Conservation (phyloP, 2,797 vertebrate genomes). For the Glyptemys insculpta region DNA sequence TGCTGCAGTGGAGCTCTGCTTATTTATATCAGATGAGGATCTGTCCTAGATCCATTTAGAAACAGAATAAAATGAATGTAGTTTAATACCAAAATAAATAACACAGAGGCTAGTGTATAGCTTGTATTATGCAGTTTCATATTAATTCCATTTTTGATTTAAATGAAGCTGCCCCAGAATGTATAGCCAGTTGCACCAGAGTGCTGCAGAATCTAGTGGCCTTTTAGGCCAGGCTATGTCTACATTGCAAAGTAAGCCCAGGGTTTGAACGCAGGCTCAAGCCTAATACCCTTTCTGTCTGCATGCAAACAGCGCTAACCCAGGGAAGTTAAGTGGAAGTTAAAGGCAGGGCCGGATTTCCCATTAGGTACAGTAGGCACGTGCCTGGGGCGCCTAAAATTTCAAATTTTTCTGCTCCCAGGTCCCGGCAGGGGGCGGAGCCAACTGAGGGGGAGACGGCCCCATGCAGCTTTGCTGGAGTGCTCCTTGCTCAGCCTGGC, state of each 20-base stretch:
- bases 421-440: too few species aligned
- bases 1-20: slow-evolving; percentile 43
- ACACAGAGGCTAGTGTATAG: slow-evolving; percentile 14
- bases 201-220: slow-evolving; percentile 2
- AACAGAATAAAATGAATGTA: slow-evolving; percentile 74
- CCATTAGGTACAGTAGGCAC: too few species aligned
- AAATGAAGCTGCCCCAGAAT: slow-evolving; percentile 21
- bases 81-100: slow-evolving; percentile 69
- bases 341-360: background rate
- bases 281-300: background rate
- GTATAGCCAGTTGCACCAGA: background rate
- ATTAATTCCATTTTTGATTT: slow-evolving; percentile 30
- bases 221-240: background rate
- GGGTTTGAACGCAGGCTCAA: background rate
- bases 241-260: background rate
- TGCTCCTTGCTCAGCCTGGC: too few species aligned
- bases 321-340: background rate
- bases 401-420: too few species aligned
- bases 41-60: slow-evolving; percentile 32
- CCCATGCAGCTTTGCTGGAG: too few species aligned
- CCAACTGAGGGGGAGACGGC: too few species aligned
- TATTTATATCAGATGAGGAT: slow-evolving; percentile 36
- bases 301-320: background rate
- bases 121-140: slow-evolving; percentile 46
- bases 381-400: too few species aligned